These are phyloP conservation scores for Nemurella pictetii DNA, from an alignment of 2,888 invertebrate genomes.

Conservation along the genomic window DNA sequence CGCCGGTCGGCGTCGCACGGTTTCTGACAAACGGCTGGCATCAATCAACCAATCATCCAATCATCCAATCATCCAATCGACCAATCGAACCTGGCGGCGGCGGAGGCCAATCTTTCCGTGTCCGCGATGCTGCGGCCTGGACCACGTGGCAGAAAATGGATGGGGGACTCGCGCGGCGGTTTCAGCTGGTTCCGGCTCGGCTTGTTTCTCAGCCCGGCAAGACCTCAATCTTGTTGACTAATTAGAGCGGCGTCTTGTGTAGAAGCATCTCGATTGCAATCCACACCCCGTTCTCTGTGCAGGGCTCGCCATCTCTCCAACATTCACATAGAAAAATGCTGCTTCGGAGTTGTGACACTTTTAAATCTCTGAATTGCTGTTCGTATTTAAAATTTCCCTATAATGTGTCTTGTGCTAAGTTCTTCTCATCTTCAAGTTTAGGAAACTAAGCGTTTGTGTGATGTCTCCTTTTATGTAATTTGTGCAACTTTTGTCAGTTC, in stretches of 20 bases:
- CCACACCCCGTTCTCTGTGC: no score
- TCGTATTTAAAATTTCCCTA: no score
- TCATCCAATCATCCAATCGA: not conserved
- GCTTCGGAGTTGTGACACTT: no score
- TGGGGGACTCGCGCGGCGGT: not conserved
- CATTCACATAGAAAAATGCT: no score
- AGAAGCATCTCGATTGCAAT: no score
- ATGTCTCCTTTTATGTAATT: no score
- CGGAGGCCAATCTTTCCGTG: not conserved
- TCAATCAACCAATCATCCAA: not conserved
- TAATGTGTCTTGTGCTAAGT: no score
- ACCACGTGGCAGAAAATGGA: not conserved
- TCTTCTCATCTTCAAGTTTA: no score
- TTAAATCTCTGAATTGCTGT: no score
- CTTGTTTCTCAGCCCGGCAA: not conserved
- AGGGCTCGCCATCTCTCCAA: no score
- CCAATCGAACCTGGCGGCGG: not conserved
- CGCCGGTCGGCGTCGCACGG: not conserved
- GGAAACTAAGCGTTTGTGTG: no score
- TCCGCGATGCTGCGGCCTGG: not conserved
- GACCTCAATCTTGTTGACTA: not conserved
- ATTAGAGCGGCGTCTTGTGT: not conserved
- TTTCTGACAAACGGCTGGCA: not conserved
- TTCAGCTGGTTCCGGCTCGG: not conserved
- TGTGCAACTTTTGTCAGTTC: no score